phyloP scores from a whole-genome alignment of 2,797 vertebrate species.

The Crocodylus rhombifer region DNA sequence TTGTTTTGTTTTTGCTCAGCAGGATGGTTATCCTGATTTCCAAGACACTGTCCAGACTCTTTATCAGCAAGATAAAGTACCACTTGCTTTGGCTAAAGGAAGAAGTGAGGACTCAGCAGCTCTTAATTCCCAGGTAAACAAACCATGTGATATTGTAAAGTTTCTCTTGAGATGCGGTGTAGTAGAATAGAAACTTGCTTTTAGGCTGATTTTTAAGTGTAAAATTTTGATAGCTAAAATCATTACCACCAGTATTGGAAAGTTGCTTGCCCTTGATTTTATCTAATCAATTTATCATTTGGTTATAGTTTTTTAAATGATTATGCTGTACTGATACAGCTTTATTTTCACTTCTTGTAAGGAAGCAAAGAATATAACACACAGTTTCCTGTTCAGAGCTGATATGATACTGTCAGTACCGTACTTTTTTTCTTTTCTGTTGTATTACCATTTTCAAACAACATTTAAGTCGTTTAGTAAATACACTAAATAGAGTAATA shows the following conservation, averaged over 20 bases:
- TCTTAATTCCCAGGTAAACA: conserved; percentile 90
- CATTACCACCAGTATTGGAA: conserved; percentile 5
- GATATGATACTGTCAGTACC: conserved; percentile 54
- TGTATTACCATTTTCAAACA: conserved; percentile 42
- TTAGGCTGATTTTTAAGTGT: neutral
- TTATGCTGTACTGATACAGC: conserved; percentile 6
- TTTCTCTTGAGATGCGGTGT: neutral
- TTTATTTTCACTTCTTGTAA: conserved; percentile 11
- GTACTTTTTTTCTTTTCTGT: conserved; percentile 8
- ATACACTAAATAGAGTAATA: neutral
- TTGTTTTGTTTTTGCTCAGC: conserved; percentile 59
- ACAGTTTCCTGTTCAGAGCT: conserved; percentile 26
- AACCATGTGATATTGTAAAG: neutral
- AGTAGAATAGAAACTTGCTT: neutral
- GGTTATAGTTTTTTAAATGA: neutral
- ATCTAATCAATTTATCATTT: conserved; percentile 15
- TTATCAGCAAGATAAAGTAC: conserved; percentile 93
- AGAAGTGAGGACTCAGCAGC: conserved; percentile 91
- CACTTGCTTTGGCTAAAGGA: conserved; percentile 90
- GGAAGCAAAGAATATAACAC: neutral
- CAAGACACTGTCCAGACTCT: conserved; percentile 93
- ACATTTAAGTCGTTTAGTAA: conserved; percentile 50
- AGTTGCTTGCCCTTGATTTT: neutral
- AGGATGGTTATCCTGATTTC: conserved; percentile 97
- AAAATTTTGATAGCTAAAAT: conserved; percentile 30